Percentiles rank a stretch among this genome's conserved stretches.
Evolutionary conservation across 2,113 vertebrate genomes (phyloP).

Genomic region (Crypturellus undulatus): DNA sequence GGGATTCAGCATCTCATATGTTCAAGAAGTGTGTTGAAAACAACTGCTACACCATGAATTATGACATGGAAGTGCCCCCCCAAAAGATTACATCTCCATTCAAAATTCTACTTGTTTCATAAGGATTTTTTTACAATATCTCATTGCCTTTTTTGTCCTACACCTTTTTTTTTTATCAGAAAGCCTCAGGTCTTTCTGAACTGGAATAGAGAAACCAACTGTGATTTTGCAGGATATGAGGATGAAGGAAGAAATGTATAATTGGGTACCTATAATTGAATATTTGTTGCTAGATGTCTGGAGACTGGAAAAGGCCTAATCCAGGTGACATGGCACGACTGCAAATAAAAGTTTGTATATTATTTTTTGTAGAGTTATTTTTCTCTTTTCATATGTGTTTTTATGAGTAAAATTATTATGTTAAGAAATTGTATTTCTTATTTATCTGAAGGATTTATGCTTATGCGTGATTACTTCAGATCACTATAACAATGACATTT

Average conservation of each 20-base stretch:
- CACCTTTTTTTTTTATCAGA: background rate
- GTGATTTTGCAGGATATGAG: background rate
- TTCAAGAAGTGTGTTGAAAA: background rate
- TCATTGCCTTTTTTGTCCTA: background rate
- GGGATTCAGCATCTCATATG: background rate
- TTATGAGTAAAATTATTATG: background rate
- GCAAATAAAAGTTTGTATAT: background rate
- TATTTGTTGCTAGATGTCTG: background rate
- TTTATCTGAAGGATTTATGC: background rate
- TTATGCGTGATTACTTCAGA: background rate
- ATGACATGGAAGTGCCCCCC: background rate
- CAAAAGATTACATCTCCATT: background rate
- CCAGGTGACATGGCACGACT: background rate
- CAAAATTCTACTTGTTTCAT: background rate
- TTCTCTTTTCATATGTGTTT: background rate
- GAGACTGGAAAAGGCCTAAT: background rate
- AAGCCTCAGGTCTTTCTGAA: background rate
- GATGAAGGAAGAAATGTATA: background rate
- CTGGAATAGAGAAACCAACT: background rate
- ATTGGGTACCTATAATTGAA: background rate
- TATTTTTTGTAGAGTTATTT: background rate
- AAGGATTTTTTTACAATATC: background rate
- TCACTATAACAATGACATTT: conserved; percentile 24
- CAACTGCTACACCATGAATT: background rate
- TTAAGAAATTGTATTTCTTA: background rate